phyloP scores from a whole-genome alignment of 1,140 invertebrate species.

The Aleiodes sp. region DNA sequence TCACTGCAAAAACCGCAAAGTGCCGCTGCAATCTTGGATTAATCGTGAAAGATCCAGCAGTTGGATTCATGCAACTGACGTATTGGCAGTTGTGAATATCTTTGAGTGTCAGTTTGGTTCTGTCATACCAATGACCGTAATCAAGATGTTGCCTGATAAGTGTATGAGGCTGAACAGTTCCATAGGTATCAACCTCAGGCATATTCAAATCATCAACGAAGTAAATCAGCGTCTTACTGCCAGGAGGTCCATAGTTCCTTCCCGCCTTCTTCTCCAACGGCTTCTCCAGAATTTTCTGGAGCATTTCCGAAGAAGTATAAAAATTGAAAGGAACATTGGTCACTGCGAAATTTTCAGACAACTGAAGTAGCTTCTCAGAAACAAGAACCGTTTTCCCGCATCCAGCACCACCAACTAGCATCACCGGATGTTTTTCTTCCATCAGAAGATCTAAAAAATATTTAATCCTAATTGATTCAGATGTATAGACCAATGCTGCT shows the following conservation, averaged over 20 bases:
- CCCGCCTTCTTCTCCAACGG: constrained; percentile 98
- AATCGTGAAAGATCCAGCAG: constrained; percentile 95
- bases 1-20: constrained; percentile 94
- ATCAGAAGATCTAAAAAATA: constrained; percentile 93
- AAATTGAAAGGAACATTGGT: constrained; percentile 96
- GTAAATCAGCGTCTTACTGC: constrained; percentile 93
- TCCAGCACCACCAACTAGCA: constrained; percentile 92
- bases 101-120: constrained; percentile 89
- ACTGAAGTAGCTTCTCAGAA: constrained; percentile 82
- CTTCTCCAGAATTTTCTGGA: constrained; percentile 94
- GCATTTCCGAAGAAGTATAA: constrained; percentile 95
- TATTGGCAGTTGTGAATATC: constrained; percentile 98
- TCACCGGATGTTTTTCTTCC: constrained; percentile 87
- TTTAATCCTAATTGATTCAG: constrained; percentile 89
- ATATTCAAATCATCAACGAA: constrained; percentile 99
- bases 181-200: constrained; percentile 95
- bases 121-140: constrained; percentile 95
- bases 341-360: constrained; percentile 89
- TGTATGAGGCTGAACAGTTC: constrained; percentile 95
- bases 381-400: constrained; percentile 91
- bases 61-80: constrained; percentile 97
- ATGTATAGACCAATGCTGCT: constrained; percentile 91
- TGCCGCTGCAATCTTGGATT: constrained; percentile 93
- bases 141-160: constrained; percentile 94
- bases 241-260: constrained; percentile 93